phyloP scores from a whole-genome alignment of 2,888 invertebrate species.

The Eupithecia tripunctaria region DNA sequence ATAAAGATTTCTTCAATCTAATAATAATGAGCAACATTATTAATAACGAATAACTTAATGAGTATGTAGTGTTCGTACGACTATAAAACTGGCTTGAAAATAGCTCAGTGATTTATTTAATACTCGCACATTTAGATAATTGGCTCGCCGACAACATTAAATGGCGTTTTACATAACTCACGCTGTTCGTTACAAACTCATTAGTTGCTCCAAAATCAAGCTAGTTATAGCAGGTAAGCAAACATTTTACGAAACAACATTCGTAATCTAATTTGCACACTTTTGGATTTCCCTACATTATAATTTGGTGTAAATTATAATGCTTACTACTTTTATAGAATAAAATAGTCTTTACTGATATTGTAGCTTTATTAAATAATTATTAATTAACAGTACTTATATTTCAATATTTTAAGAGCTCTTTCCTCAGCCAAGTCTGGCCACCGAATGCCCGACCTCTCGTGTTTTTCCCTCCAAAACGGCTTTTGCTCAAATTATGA shows the following conservation, averaged over 20 bases:
- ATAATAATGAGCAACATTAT: not conserved
- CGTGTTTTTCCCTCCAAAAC: too few relatives aligned
- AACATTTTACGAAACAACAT: not conserved
- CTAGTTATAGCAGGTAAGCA: not conserved
- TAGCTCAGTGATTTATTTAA: constrained; percentile 26
- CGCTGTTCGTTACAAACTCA: constrained; percentile 2
- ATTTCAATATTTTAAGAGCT: too few relatives aligned
- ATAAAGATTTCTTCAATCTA: not conserved
- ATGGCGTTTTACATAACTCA: constrained; percentile 11
- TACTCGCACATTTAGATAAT: constrained; percentile 36
- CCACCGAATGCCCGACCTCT: too few relatives aligned
- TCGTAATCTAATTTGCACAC: not conserved
- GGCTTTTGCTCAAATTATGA: too few relatives aligned
- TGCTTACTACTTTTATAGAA: too few relatives aligned
- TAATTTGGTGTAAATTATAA: too few relatives aligned
- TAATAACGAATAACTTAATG: not conserved
- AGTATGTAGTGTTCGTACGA: not conserved
- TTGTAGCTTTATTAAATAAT: too few relatives aligned
- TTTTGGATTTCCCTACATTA: not conserved
- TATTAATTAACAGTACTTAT: too few relatives aligned
- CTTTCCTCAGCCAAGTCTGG: too few relatives aligned
- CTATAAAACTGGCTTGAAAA: constrained; percentile 9
- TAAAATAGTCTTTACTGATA: too few relatives aligned
- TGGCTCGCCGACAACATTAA: constrained; percentile 19
- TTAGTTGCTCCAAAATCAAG: constrained; percentile 11